Evolutionary conservation across 2,888 invertebrate genomes (phyloP).

Genomic region (Formica aserva): DNA sequence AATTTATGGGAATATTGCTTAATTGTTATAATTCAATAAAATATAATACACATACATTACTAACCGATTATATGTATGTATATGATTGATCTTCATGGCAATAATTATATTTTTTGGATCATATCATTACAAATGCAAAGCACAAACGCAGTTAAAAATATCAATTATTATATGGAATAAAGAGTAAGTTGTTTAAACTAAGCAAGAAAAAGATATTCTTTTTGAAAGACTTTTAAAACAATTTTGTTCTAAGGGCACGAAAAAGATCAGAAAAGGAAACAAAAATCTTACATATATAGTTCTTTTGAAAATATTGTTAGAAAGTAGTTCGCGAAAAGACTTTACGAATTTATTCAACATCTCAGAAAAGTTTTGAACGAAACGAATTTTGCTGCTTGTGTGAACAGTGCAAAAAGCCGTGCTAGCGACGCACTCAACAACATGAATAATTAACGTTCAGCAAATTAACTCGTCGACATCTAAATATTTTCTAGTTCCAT

Average conservation of each 20-base stretch:
- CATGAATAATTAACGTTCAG: slow-evolving; percentile 40
- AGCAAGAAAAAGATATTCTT: background rate
- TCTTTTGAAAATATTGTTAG: background rate
- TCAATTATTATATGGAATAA: background rate
- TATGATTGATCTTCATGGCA: background rate
- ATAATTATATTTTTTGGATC: background rate
- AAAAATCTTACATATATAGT: background rate
- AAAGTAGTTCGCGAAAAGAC: background rate
- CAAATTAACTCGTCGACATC: slow-evolving; percentile 29
- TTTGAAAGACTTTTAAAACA: background rate
- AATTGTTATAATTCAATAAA: background rate
- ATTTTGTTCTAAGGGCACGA: background rate
- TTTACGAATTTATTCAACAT: slow-evolving; percentile 6
- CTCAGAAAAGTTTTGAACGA: slow-evolving; percentile 15
- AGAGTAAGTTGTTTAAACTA: background rate
- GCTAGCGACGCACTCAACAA: background rate
- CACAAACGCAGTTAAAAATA: background rate
- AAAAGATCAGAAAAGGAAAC: background rate
- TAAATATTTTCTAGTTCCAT: background rate
- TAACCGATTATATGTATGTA: background rate
- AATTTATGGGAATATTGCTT: background rate
- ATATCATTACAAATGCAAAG: background rate
- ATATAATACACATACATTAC: background rate
- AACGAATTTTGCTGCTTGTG: background rate
- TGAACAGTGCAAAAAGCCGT: background rate